Conservation (phyloP, 2,113 vertebrate species). For the Syngnathus floridae region DNA sequence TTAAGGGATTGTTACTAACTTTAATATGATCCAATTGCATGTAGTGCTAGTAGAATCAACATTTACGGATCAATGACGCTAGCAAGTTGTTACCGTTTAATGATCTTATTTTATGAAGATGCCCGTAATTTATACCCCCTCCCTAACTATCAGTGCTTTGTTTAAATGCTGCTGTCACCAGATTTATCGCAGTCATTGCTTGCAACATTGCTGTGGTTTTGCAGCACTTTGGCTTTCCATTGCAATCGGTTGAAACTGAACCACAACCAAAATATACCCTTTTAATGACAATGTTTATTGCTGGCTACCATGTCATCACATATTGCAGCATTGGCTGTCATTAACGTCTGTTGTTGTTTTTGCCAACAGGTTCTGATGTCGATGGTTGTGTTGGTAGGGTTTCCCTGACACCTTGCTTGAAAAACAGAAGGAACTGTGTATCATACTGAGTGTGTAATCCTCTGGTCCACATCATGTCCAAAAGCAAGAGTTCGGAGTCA, state of each 20-base stretch:
- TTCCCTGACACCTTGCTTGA: constrained; percentile 27
- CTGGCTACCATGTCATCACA: neutral
- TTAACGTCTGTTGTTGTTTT: neutral
- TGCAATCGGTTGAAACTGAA: neutral
- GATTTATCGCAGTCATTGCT: no score
- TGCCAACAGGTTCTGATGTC: constrained; percentile 49
- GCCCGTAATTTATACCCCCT: neutral
- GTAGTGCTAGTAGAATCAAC: neutral
- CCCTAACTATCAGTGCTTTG: constrained; percentile 3
- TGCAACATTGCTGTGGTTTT: neutral
- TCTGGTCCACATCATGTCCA: constrained; percentile 75
- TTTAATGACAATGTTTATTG: neutral
- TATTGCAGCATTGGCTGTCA: neutral
- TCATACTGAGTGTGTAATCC: neutral
- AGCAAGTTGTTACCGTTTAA: neutral
- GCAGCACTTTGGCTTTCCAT: neutral
- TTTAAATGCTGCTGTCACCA: neutral
- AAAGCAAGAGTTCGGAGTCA: constrained; percentile 83
- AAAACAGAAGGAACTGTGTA: neutral
- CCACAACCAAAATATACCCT: neutral
- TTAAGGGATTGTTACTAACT: neutral
- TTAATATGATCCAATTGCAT: neutral
- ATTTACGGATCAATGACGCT: constrained; percentile 1
- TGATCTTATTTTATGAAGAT: constrained; percentile 2
- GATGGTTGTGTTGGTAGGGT: neutral